Evolutionary conservation across 2,888 invertebrate genomes (phyloP).

Genomic region (Agelastica alni): DNA sequence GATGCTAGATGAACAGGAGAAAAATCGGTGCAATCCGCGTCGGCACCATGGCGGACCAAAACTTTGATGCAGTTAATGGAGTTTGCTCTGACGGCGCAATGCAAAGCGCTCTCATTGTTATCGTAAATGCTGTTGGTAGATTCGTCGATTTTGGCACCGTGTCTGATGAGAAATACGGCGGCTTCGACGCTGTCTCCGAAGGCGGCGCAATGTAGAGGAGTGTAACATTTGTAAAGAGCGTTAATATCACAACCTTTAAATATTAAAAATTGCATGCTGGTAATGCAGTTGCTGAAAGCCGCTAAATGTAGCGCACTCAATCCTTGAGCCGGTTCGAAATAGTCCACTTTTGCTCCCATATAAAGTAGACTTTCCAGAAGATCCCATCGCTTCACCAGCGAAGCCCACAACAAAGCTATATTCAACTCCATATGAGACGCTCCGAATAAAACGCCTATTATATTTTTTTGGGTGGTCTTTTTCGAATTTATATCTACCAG

Average conservation of each 20-base stretch:
- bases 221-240: conserved; percentile 71
- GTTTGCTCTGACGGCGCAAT: conserved; percentile 84
- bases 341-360: conserved; percentile 45
- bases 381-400: conserved; percentile 72
- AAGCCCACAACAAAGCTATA: conserved; percentile 72
- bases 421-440: conserved; percentile 71
- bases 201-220: conserved; percentile 86
- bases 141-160: conserved; percentile 68
- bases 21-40: conserved; percentile 77
- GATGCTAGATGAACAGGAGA: conserved; percentile 83
- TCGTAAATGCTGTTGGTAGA: conserved; percentile 64
- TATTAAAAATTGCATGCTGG: conserved; percentile 71
- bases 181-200: conserved; percentile 84
- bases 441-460: conserved; percentile 57
- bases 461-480: conserved; percentile 63
- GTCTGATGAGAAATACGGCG: conserved; percentile 73
- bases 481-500: conserved; percentile 75
- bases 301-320: conserved; percentile 76
- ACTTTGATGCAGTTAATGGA: conserved; percentile 75
- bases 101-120: conserved; percentile 77
- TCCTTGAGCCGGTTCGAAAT: conserved; percentile 71
- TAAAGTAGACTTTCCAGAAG: conserved; percentile 65
- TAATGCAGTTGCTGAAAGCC: conserved; percentile 75
- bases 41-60: conserved; percentile 74
- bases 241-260: conserved; percentile 71